A percentile compares a stretch with the other conserved stretches of the same genome.
These are phyloP conservation scores for Neopelma chrysocephalum DNA, from an alignment of 2,797 vertebrate species.

Conservation along the genomic window DNA sequence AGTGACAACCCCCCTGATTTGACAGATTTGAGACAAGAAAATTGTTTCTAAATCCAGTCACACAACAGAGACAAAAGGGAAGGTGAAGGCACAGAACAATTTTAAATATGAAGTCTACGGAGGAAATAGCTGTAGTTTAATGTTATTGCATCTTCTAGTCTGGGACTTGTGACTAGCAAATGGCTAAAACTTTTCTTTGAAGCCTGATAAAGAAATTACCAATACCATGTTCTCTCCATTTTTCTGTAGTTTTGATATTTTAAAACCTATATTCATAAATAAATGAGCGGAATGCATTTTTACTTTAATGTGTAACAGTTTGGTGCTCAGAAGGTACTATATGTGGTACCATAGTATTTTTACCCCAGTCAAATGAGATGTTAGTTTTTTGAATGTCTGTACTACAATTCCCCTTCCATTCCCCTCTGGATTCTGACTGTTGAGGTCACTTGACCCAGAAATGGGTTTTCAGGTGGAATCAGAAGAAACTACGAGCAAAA, in stretches of 20 bases:
- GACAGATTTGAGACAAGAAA: not conserved
- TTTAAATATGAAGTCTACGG: slow-evolving; percentile 33
- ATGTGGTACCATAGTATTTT: not conserved
- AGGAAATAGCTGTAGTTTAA: not conserved
- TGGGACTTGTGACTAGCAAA: not conserved
- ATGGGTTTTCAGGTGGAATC: not conserved
- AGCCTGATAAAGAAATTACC: not conserved
- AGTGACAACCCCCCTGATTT: not conserved
- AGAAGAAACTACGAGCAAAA: not conserved
- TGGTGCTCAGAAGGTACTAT: not conserved
- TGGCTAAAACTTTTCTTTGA: not conserved
- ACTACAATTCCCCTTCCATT: not conserved
- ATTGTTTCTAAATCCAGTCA: slow-evolving; percentile 10
- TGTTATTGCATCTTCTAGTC: not conserved
- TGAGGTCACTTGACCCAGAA: slow-evolving; percentile 12
- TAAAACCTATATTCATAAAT: not conserved
- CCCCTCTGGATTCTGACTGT: not conserved
- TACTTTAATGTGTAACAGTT: not conserved
- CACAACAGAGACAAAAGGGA: slow-evolving; percentile 5
- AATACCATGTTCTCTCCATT: not conserved
- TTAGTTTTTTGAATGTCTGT: not conserved
- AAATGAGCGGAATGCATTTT: not conserved
- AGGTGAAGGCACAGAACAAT: slow-evolving; percentile 43
- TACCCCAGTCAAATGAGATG: not conserved
- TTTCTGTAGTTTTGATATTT: not conserved